phyloP scores from a whole-genome alignment of 2,797 vertebrate genomes.

The Lateolabrax maculatus region DNA sequence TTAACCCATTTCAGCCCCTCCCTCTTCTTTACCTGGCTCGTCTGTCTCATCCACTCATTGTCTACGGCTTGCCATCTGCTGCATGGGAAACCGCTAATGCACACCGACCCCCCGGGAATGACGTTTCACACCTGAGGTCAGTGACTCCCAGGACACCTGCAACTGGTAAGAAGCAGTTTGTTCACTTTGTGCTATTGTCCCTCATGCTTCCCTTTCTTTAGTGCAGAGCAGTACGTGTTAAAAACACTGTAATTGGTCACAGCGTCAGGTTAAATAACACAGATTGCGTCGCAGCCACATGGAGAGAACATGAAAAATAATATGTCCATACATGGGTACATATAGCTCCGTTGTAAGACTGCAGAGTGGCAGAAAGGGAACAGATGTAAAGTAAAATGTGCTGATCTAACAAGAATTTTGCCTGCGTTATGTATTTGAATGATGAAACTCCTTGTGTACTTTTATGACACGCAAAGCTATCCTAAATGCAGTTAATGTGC shows the following conservation, averaged over 20 bases:
- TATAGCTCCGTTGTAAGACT: neutral
- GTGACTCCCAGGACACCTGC: conserved; percentile 67
- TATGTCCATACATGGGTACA: neutral
- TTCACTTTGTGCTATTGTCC: conserved; percentile 30
- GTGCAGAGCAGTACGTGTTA: neutral
- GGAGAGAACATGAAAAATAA: conserved; percentile 1
- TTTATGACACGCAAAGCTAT: neutral
- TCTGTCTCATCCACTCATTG: conserved; percentile 75
- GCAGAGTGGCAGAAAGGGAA: neutral
- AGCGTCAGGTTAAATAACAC: conserved; percentile 3
- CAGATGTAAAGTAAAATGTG: neutral
- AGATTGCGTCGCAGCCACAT: conserved; percentile 11
- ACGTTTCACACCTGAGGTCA: conserved; percentile 75
- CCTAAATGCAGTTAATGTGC: neutral
- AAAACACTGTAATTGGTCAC: neutral
- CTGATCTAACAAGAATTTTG: neutral
- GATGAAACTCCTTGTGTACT: neutral
- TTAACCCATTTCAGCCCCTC: conserved; percentile 55
- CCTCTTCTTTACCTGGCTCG: conserved; percentile 67
- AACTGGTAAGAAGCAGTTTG: conserved; percentile 35
- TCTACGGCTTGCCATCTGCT: conserved; percentile 76
- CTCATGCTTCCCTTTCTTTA: neutral
- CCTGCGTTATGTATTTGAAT: neutral
- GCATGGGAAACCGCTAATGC: conserved; percentile 64
- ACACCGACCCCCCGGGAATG: conserved; percentile 51